Conservation (phyloP, 2,888 invertebrate genomes). For the Panopea generosa region DNA sequence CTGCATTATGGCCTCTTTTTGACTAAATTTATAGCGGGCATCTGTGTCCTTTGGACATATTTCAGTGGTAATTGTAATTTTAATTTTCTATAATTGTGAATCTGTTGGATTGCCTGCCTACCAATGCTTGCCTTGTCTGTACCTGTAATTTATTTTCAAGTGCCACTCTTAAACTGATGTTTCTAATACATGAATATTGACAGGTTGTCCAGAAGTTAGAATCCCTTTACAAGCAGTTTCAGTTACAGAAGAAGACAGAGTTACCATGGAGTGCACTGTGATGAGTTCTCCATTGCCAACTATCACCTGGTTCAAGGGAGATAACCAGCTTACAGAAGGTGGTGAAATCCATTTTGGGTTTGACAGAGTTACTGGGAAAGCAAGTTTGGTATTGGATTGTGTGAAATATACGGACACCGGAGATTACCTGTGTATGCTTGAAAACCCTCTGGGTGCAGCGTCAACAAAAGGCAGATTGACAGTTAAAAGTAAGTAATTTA, state of each 20-base stretch:
- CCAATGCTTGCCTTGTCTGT: too few species aligned
- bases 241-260: constrained; percentile 61
- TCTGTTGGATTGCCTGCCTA: too few species aligned
- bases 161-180: too few species aligned
- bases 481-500: constrained; percentile 73
- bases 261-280: constrained; percentile 64
- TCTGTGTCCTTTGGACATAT: too few species aligned
- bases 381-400: constrained; percentile 65
- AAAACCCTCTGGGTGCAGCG: constrained; percentile 70
- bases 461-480: constrained; percentile 67
- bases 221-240: constrained; percentile 66
- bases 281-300: constrained; percentile 61
- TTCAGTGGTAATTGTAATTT: too few species aligned
- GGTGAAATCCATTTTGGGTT: constrained; percentile 54
- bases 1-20: too few species aligned
- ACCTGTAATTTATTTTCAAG: too few species aligned
- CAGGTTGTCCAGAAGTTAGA: constrained; percentile 72
- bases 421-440: constrained; percentile 71
- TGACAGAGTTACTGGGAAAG: constrained; percentile 66
- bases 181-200: too few species aligned
- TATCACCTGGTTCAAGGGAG: constrained; percentile 75
- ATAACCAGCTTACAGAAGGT: constrained; percentile 51
- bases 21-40: too few species aligned
- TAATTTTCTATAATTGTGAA: too few species aligned
- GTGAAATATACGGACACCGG: constrained; percentile 66